Base-by-base conservation (phyloP, 2,113 vertebrate species). In the Carassius auratus region DNA sequence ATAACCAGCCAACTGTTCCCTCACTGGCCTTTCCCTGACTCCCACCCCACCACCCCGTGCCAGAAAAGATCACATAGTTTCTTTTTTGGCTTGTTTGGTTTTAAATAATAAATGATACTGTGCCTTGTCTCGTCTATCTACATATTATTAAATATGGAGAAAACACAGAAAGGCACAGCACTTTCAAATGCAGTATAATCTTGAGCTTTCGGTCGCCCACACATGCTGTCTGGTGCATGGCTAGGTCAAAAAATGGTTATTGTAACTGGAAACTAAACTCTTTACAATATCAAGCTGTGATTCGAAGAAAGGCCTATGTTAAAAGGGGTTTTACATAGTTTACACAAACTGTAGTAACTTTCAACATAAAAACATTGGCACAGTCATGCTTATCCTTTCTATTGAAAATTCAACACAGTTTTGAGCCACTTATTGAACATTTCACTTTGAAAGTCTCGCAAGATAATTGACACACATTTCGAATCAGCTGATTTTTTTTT, bases 211-310 rank as follows among this genome's bases (percentile, higher is more conserved):
- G 81, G 88, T 90, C 87, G 89, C 88, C 86, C 87, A 81, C 81
- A 82, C 85, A 30, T 26, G 45, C 48, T 79, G 55, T 86, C 74
- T 86, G 86, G 73, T 90, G 87, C 86, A 83, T 3, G 83, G 89
- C 90, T 89, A 68, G 88, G 89, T 90, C 87, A 91, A 45, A 83
- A 91, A 87, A 89, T 89, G 92, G 81, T 69, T 84, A 90, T 89
- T 81, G 81, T 59, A 81, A 89, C 38, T 76, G 74, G 77, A 83
- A 87, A 85, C 83, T 90, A 88, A 92, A 92, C 91, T 90, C 86
- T 88, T 89, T 91, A 85, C 77, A 86, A 88, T 87, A 88, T 88
- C 86, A 81, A 92, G 76, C 76, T 85, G 90, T 86, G 78, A 86
- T 74, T 85, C 86, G 75, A 81, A 83, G 87, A 86, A 81, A 83